phyloP scores from a whole-genome alignment of 2,797 vertebrate genomes.

The Amphiprion clarkii region DNA sequence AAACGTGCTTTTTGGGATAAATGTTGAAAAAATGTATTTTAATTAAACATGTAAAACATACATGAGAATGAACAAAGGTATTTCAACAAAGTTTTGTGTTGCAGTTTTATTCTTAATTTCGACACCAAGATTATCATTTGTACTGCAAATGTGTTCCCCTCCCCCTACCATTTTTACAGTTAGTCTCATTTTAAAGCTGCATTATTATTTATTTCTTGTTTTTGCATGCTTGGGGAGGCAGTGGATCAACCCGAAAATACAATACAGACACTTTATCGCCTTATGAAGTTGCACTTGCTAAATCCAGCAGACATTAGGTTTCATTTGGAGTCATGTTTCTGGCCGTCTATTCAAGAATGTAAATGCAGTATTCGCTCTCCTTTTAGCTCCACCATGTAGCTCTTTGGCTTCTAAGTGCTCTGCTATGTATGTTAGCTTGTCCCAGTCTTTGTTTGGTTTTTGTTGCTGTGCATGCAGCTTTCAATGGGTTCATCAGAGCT shows the following conservation, averaged over 20 bases:
- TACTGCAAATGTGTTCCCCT: too few relatives aligned
- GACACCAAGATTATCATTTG: too few relatives aligned
- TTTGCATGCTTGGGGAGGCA: not conserved
- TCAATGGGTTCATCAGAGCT: not conserved
- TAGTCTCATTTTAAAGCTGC: not conserved
- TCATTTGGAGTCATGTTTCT: not conserved
- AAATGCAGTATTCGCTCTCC: not conserved
- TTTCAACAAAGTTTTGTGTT: too few relatives aligned
- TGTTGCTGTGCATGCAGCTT: not conserved
- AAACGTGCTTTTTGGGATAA: too few relatives aligned
- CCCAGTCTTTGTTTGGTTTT: not conserved
- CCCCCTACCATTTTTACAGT: too few relatives aligned
- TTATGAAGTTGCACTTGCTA: not conserved
- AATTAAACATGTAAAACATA: too few relatives aligned
- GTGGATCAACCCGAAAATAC: not conserved
- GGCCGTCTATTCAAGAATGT: not conserved
- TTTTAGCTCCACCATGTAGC: constrained; percentile 6
- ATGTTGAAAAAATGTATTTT: too few relatives aligned
- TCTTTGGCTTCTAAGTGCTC: not conserved
- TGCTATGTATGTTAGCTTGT: not conserved
- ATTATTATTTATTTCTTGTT: not conserved
- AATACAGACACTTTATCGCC: not conserved
- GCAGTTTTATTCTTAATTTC: too few relatives aligned
- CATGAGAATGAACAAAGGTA: too few relatives aligned
- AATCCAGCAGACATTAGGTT: not conserved